Conservation (phyloP, 2,888 invertebrate genomes). For the Acronicta psi region DNA sequence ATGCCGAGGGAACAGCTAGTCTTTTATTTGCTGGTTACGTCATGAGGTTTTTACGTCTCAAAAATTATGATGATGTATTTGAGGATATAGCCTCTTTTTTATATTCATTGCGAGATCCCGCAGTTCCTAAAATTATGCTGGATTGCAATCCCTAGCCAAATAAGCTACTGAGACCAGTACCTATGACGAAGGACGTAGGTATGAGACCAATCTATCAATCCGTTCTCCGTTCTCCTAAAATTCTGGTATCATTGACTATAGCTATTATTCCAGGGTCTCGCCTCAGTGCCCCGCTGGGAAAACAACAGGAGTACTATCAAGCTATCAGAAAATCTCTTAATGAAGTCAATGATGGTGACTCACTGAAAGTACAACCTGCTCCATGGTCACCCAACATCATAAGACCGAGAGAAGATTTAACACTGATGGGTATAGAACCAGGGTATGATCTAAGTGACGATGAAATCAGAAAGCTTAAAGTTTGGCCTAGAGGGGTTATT, state of each 20-base stretch:
- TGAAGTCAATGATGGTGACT: background rate
- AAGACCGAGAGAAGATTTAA: background rate
- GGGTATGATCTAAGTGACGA: constrained; percentile 67
- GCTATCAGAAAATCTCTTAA: constrained; percentile 11
- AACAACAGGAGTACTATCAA: constrained; percentile 3
- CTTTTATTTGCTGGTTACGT: too few relatives aligned
- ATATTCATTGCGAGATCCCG: too few relatives aligned
- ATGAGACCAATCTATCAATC: too few relatives aligned
- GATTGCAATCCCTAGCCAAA: too few relatives aligned
- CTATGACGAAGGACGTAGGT: too few relatives aligned
- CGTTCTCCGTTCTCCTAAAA: background rate
- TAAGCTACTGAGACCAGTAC: too few relatives aligned
- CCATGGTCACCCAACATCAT: background rate
- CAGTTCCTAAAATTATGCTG: too few relatives aligned
- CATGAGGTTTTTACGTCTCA: too few relatives aligned
- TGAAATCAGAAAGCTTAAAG: constrained; percentile 71
- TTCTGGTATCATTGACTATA: background rate
- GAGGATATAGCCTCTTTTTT: too few relatives aligned
- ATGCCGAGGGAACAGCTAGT: too few relatives aligned
- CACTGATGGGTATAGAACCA: constrained; percentile 31
- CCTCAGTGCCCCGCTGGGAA: constrained; percentile 1
- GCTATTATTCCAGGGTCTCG: constrained; percentile 12
- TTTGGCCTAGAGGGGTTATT: constrained; percentile 76
- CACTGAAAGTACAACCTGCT: background rate
- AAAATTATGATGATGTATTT: too few relatives aligned